Evolutionary conservation across 2,113 vertebrate genomes (phyloP).

Genomic region (Hippoglossus stenolepis): DNA sequence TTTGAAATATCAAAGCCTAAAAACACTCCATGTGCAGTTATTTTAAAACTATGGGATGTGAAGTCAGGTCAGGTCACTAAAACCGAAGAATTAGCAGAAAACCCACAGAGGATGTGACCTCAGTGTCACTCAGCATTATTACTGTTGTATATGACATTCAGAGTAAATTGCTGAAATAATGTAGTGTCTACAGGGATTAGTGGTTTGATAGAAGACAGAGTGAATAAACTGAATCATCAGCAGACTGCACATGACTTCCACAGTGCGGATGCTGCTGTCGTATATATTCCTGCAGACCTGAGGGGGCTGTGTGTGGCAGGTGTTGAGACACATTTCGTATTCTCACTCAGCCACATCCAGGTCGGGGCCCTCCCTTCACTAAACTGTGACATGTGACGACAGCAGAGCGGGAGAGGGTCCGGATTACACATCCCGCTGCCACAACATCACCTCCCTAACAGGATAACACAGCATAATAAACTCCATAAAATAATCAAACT

Average conservation of each 20-base stretch:
- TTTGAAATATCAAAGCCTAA: not conserved
- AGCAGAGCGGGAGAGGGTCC: constrained; percentile 18
- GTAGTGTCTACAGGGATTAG: not conserved
- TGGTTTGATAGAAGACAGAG: not conserved
- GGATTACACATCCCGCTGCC: constrained; percentile 55
- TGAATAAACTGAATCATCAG: too few species aligned
- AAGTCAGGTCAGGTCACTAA: not conserved
- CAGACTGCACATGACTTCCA: too few species aligned
- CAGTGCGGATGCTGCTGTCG: not conserved
- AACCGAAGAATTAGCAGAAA: not conserved
- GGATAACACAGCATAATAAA: constrained; percentile 78
- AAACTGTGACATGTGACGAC: not conserved
- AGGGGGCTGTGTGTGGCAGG: not conserved
- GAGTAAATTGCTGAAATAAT: not conserved
- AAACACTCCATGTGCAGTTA: not conserved
- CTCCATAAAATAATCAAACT: constrained; percentile 75
- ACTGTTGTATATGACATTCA: not conserved
- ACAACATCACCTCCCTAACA: constrained; percentile 72
- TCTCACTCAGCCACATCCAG: constrained; percentile 10
- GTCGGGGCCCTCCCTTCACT: constrained; percentile 3
- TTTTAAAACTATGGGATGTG: not conserved
- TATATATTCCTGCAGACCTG: constrained; percentile 8
- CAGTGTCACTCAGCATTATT: not conserved
- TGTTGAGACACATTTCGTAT: not conserved
- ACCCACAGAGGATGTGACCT: not conserved